phyloP scores from a whole-genome alignment of 37 sponge, comb jelly and placozoan genomes.

The Oscarella lobularis region DNA sequence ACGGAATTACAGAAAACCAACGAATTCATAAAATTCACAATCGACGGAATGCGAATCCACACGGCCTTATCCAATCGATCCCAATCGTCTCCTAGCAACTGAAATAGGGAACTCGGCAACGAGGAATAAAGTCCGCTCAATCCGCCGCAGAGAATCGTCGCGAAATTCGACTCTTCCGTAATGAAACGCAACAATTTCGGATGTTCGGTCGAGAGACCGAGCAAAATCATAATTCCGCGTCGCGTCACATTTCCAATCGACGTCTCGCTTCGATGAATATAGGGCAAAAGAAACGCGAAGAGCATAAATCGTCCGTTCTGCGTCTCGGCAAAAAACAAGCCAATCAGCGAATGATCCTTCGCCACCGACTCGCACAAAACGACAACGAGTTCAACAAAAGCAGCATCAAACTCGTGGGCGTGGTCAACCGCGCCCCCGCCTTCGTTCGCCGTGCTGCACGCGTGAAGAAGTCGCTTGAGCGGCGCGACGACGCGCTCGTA shows the following conservation, averaged over 20 bases:
- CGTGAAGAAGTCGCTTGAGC: constrained; percentile 41
- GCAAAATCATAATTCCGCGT: constrained; percentile 48
- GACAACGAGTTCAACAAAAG: constrained; percentile 35
- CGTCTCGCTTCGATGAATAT: constrained; percentile 42
- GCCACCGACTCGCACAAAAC: constrained; percentile 47
- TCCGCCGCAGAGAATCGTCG: constrained; percentile 51
- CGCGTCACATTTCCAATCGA: constrained; percentile 37
- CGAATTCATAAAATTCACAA: constrained; percentile 24
- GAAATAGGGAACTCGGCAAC: constrained; percentile 36
- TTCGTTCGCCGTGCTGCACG: background rate
- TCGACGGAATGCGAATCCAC: constrained; percentile 26
- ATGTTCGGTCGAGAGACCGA: constrained; percentile 10
- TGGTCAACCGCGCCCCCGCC: constrained; percentile 13
- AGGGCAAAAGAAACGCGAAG: constrained; percentile 44
- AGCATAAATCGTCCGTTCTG: constrained; percentile 26
- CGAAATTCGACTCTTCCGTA: constrained; percentile 42
- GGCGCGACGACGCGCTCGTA: constrained; percentile 72
- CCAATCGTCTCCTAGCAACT: constrained; percentile 45
- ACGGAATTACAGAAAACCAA: constrained; percentile 70
- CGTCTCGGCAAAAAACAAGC: constrained; percentile 27
- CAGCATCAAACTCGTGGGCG: constrained; percentile 10
- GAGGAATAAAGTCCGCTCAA: constrained; percentile 58
- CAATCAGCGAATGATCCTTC: constrained; percentile 42
- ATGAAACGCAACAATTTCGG: constrained; percentile 19
- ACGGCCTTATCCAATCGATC: constrained; percentile 3